Conservation (phyloP, 1,140 invertebrate species). For the Drosophila nebulosa region DNA sequence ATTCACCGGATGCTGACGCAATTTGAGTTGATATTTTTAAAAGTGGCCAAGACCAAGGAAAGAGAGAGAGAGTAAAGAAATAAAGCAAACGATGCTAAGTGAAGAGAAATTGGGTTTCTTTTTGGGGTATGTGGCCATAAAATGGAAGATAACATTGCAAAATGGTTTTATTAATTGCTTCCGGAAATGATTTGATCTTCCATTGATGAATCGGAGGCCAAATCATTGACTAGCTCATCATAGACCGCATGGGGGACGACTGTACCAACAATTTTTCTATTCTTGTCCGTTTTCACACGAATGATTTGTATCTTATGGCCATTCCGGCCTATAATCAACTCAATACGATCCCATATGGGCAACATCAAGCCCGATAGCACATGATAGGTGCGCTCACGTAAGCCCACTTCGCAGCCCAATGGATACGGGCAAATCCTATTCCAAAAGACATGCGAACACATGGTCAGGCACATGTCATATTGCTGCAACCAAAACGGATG, state of each 20-base stretch:
- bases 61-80: not conserved
- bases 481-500: conserved; percentile 35
- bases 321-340: conserved; percentile 36
- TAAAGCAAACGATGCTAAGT: not conserved
- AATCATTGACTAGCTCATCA: conserved; percentile 40
- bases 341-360: conserved; percentile 63
- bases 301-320: conserved; percentile 60
- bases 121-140: not conserved
- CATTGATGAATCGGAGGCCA: conserved; percentile 38
- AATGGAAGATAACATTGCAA: not conserved
- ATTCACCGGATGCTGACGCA: conserved; percentile 57
- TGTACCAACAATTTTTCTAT: conserved; percentile 60
- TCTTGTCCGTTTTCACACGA: conserved; percentile 47
- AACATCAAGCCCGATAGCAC: conserved; percentile 60
- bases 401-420: conserved; percentile 36
- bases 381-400: conserved; percentile 55
- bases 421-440: conserved; percentile 32
- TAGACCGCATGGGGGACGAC: conserved; percentile 55
- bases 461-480: conserved; percentile 35
- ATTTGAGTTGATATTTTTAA: conserved; percentile 74
- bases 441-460: conserved; percentile 57
- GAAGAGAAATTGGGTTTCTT: conserved; percentile 16
- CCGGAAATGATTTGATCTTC: conserved; percentile 15
- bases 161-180: not conserved
- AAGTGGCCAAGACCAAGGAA: conserved; percentile 37